Percentiles rank a stretch among this genome's conserved stretches.
phyloP scores from a whole-genome alignment of 2,888 invertebrate genomes.

The Aplocera efformata region DNA sequence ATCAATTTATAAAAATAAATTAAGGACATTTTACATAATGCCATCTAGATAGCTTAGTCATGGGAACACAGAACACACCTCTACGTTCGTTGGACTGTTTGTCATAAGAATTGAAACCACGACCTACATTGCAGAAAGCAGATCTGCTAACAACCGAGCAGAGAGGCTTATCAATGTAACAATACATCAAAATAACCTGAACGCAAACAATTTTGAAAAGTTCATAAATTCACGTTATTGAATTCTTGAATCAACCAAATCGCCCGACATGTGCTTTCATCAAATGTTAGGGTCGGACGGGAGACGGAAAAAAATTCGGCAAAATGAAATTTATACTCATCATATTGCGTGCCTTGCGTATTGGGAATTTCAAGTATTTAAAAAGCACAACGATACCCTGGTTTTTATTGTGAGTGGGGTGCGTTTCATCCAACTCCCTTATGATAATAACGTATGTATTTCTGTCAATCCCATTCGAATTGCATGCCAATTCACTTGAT shows the following conservation, averaged over 20 bases:
- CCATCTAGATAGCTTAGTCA: no score
- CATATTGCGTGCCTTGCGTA: constrained; percentile 64
- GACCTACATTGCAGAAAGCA: no score
- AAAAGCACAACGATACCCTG: constrained; percentile 49
- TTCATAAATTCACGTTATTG: constrained; percentile 46
- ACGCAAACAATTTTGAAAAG: constrained; percentile 28
- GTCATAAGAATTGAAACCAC: no score
- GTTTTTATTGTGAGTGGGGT: constrained; percentile 50
- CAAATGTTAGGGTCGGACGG: constrained; percentile 43
- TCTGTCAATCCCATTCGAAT: constrained; percentile 8
- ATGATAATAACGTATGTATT: constrained; percentile 13
- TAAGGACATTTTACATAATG: no score
- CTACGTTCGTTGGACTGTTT: no score
- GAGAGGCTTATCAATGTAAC: no score
- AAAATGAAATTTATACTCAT: constrained; percentile 64
- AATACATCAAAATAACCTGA: constrained; percentile 2
- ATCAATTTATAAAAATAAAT: no score
- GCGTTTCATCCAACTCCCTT: constrained; percentile 29
- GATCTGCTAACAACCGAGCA: no score
- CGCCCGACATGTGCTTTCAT: constrained; percentile 39
- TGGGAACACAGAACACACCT: no score
- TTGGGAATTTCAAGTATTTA: constrained; percentile 63
- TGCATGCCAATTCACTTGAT: background rate
- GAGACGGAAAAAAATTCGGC: constrained; percentile 50
- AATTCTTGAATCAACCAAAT: constrained; percentile 39